Percentiles rank a stretch among this genome's conserved stretches.
Conservation (phyloP, 2,888 invertebrate species). For the Limnephilus auricula region DNA sequence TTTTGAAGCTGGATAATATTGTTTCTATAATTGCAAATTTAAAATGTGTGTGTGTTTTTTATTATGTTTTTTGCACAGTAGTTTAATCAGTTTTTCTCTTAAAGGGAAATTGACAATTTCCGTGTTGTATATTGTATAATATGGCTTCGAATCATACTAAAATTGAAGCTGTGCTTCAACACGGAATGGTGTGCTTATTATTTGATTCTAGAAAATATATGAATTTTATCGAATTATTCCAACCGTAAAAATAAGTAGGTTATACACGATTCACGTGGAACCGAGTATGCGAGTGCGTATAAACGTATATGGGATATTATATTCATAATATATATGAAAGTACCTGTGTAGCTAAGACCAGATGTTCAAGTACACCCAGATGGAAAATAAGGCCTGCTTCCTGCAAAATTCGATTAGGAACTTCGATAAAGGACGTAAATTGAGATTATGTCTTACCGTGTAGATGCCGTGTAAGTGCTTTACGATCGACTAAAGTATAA, state of each 20-base stretch:
- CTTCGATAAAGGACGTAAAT: conserved; percentile 2
- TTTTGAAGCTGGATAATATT: too few species aligned
- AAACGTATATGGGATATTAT: neutral
- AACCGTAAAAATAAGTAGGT: neutral
- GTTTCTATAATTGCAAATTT: too few species aligned
- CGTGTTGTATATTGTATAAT: neutral
- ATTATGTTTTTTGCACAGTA: too few species aligned
- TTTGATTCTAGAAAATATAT: neutral
- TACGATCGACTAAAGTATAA: neutral
- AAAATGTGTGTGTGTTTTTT: too few species aligned
- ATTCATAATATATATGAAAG: neutral
- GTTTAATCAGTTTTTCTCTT: too few species aligned
- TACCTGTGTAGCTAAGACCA: neutral
- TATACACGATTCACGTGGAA: neutral
- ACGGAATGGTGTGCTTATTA: neutral
- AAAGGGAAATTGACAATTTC: too few species aligned
- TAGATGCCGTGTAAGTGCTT: neutral
- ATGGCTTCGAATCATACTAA: neutral
- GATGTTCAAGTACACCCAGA: conserved; percentile 6
- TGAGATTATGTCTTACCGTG: neutral
- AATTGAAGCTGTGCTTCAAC: neutral
- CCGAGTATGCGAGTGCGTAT: neutral
- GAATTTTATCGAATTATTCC: neutral
- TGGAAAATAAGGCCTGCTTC: neutral
- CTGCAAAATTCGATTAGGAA: neutral